Percentiles rank a stretch among this genome's conserved stretches.
Evolutionary conservation across 1,140 invertebrate genomes (phyloP).

Genomic region (Drosophila kohkoa): DNA sequence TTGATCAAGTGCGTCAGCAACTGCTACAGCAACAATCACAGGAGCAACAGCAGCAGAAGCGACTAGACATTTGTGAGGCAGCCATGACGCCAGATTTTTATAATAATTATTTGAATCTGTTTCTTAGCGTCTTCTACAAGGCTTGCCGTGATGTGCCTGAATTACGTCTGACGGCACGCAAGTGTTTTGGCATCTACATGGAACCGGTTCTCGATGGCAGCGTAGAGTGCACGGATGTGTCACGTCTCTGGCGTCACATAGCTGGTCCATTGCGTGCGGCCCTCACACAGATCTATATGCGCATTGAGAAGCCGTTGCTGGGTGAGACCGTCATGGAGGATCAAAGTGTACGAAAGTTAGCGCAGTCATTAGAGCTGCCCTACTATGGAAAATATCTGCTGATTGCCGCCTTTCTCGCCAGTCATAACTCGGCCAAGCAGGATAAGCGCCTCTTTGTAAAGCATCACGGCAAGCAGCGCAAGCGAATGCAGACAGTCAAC

Average conservation of each 20-base stretch:
- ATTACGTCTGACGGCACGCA: conserved; percentile 89
- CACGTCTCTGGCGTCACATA: conserved; percentile 92
- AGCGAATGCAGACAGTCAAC: conserved; percentile 87
- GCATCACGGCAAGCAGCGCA: conserved; percentile 88
- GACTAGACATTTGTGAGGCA: conserved; percentile 47
- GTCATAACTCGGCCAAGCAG: conserved; percentile 94
- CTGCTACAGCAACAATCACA: conserved; percentile 34
- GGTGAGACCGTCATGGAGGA: conserved; percentile 51
- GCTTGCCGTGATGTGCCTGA: conserved; percentile 93
- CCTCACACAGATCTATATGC: conserved; percentile 91
- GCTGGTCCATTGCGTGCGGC: conserved; percentile 90
- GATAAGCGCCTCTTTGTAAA: conserved; percentile 94
- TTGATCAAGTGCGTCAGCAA: conserved; percentile 56
- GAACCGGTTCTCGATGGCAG: conserved; percentile 89
- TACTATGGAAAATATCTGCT: conserved; percentile 95
- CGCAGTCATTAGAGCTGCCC: conserved; percentile 92
- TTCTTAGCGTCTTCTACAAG: conserved; percentile 92
- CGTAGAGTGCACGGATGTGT: conserved; percentile 87
- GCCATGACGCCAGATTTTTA: conserved; percentile 88
- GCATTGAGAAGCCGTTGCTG: conserved; percentile 85
- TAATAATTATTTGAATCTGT: conserved; percentile 91
- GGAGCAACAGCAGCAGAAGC: conserved; percentile 16
- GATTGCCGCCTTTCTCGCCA: conserved; percentile 95
- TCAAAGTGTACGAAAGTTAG: conserved; percentile 71
- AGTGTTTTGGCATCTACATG: conserved; percentile 91